These are phyloP conservation scores for Lucilia cuprina DNA, from an alignment of 1,140 invertebrate species.

Conservation along the genomic window DNA sequence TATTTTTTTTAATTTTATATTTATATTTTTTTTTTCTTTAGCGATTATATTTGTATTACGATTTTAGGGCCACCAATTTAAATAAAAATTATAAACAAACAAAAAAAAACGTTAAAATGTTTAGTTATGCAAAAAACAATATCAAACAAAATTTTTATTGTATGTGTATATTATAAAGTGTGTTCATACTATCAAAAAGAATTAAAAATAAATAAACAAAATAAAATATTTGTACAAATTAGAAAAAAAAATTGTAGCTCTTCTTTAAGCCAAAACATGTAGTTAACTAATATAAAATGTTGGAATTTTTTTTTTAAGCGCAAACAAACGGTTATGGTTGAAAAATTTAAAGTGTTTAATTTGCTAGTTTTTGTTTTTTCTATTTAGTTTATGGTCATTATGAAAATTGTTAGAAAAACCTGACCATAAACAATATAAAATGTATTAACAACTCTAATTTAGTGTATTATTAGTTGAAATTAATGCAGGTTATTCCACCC, in stretches of 20 bases:
- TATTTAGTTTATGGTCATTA: neutral
- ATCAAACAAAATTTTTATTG: neutral
- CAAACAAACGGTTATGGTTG: neutral
- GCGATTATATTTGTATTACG: neutral
- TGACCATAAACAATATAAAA: neutral
- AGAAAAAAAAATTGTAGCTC: neutral
- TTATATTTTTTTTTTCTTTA: neutral
- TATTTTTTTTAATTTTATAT: neutral
- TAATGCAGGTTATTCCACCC: too few relatives aligned
- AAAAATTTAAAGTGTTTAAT: neutral
- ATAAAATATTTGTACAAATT: conserved; percentile 8
- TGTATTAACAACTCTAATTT: neutral
- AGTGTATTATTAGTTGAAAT: neutral
- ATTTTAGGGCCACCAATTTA: too few relatives aligned
- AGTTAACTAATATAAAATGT: too few relatives aligned
- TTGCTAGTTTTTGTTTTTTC: neutral
- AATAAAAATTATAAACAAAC: too few relatives aligned
- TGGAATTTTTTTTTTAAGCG: neutral
- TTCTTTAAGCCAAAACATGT: too few relatives aligned
- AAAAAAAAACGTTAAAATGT: neutral
- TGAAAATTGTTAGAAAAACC: neutral
- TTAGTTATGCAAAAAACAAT: neutral
- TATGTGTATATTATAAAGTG: conserved; percentile 31
- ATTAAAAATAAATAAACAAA: neutral
- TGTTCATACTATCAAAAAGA: conserved; percentile 11